A percentile compares a stretch with the other conserved stretches of the same genome.
Evolutionary conservation across 2,113 vertebrate genomes (phyloP).

Genomic region (Psilopogon haemacephalus): DNA sequence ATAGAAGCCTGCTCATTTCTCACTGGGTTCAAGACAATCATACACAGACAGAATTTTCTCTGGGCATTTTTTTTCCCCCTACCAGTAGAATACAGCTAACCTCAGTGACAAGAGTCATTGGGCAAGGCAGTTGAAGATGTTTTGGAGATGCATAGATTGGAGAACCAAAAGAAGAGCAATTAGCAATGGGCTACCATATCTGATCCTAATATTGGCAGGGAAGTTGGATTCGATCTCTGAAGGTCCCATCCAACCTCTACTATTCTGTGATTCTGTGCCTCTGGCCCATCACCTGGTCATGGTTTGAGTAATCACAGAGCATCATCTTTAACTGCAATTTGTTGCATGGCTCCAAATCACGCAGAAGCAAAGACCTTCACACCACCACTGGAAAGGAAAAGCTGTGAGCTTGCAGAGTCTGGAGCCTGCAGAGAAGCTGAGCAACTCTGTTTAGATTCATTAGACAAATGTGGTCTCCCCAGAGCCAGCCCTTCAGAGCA

Average conservation of each 20-base stretch:
- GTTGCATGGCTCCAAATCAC: neutral
- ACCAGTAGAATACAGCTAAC: neutral
- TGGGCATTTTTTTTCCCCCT: neutral
- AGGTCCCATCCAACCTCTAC: too few species aligned
- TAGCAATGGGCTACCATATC: neutral
- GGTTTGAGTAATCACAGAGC: neutral
- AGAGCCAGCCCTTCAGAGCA: neutral
- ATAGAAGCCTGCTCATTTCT: neutral
- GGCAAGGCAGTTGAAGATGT: neutral
- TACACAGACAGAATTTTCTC: fast-evolving
- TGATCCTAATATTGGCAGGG: too few species aligned
- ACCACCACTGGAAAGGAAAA: neutral
- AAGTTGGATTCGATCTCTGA: too few species aligned
- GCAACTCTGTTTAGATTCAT: neutral
- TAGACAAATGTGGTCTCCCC: neutral
- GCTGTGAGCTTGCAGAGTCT: neutral
- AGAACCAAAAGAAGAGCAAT: neutral
- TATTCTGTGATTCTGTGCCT: too few species aligned
- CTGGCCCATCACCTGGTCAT: neutral
- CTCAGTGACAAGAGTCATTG: neutral
- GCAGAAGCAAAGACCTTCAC: neutral
- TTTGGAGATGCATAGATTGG: neutral
- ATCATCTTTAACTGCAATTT: neutral
- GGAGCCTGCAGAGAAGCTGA: neutral
- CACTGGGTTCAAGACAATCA: neutral